These are phyloP conservation scores for Datnioides undecimradiatus DNA, from an alignment of 2,113 vertebrate species.

Conservation along the genomic window DNA sequence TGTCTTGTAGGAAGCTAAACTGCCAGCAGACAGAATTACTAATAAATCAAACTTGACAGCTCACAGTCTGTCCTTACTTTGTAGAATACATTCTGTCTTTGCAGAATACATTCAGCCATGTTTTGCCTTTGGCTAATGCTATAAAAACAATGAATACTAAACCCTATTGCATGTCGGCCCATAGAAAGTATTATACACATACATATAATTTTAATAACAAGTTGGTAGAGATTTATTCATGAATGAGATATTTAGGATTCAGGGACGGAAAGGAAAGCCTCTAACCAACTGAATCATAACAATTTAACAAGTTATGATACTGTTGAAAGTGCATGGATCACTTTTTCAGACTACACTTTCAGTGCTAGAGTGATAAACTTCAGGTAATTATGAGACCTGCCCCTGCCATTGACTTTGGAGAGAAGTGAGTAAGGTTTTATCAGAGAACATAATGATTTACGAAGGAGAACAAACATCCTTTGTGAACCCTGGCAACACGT, in stretches of 20 bases:
- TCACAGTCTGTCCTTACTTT: constrained; percentile 46
- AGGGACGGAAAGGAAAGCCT: not conserved
- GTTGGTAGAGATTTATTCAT: not conserved
- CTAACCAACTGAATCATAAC: not conserved
- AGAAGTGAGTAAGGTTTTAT: not conserved
- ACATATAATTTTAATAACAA: constrained; percentile 12
- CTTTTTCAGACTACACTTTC: not conserved
- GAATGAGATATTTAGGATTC: not conserved
- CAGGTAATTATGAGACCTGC: not conserved
- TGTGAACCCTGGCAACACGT: not conserved
- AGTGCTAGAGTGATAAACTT: not conserved
- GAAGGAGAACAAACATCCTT: constrained; percentile 3
- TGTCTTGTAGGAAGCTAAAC: constrained; percentile 46
- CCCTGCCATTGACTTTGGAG: not conserved
- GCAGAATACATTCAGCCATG: constrained; percentile 7
- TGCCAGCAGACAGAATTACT: constrained; percentile 62
- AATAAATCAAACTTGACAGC: constrained; percentile 68
- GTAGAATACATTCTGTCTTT: constrained; percentile 32
- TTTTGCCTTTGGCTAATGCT: constrained; percentile 31
- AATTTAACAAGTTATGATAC: not conserved
- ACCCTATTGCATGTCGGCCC: not conserved
- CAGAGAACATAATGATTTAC: constrained; percentile 22
- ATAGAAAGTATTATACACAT: not conserved
- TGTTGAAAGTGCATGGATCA: not conserved
- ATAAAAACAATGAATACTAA: constrained; percentile 22